Percentiles rank a stretch among this genome's conserved stretches.
Conservation (phyloP, 2,888 invertebrate species). For the Apodemia hepburni region DNA sequence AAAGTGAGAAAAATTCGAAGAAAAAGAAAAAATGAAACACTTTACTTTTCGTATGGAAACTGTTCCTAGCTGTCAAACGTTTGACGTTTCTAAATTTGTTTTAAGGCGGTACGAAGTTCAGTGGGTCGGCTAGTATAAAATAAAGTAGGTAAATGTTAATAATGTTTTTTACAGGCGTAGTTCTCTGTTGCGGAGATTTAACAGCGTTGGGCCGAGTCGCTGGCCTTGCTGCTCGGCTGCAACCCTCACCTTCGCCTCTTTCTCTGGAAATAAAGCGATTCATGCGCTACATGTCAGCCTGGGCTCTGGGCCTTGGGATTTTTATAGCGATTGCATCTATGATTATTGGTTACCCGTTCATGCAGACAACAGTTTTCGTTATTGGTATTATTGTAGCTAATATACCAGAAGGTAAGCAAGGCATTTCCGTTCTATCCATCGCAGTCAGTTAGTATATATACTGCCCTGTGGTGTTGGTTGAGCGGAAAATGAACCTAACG, state of each 20-base stretch:
- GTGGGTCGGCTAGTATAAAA: too few relatives aligned
- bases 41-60: too few relatives aligned
- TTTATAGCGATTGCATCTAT: slow-evolving; percentile 97
- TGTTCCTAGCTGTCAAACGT: too few relatives aligned
- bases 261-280: slow-evolving; percentile 98
- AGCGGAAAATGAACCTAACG: too few relatives aligned
- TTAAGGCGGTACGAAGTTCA: too few relatives aligned
- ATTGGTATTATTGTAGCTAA: slow-evolving; percentile 99
- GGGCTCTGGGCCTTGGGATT: slow-evolving; percentile 93
- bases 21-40: too few relatives aligned
- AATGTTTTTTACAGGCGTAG: slow-evolving; percentile 69
- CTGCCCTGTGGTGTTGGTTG: too few relatives aligned
- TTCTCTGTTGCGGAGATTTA: slow-evolving; percentile 93
- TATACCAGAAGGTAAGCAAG: slow-evolving; percentile 91
- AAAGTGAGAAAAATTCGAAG: too few relatives aligned
- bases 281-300: slow-evolving; percentile 96
- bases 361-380: slow-evolving; percentile 98
- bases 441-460: too few relatives aligned
- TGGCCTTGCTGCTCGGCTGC: slow-evolving; percentile 93
- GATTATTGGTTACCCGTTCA: slow-evolving; percentile 96
- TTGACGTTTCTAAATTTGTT: too few relatives aligned
- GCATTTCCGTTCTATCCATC: too few relatives aligned
- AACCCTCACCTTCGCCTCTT: slow-evolving; percentile 97
- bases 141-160: not conserved
- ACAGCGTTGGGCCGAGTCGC: slow-evolving; percentile 94